phyloP scores from a whole-genome alignment of 2,113 vertebrate genomes.

The Megaptera novaeangliae region DNA sequence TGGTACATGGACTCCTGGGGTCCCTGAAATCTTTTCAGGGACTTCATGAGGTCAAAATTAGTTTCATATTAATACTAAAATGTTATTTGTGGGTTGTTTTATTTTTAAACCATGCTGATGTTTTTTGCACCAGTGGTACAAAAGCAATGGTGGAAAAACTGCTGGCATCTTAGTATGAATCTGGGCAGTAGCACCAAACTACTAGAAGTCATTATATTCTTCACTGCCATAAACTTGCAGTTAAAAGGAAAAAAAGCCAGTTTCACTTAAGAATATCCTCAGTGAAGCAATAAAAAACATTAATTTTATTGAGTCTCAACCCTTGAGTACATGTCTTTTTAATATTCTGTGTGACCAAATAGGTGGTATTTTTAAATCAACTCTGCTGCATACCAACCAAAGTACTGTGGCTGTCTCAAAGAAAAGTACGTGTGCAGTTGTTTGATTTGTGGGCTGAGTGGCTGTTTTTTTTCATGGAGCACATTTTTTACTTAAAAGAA shows the following conservation, averaged over 20 bases:
- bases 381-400: neutral
- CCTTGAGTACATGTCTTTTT: neutral
- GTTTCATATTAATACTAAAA: neutral
- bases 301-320: neutral
- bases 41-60: neutral
- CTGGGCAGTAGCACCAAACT: neutral
- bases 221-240: neutral
- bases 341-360: neutral
- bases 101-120: neutral
- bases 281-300: neutral
- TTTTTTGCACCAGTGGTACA: neutral
- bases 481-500: neutral
- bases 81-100: neutral
- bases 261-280: constrained; percentile 33
- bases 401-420: neutral
- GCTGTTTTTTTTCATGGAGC: neutral
- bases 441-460: neutral
- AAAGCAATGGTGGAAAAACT: neutral
- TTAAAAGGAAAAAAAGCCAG: neutral
- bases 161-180: neutral
- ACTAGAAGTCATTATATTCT: neutral
- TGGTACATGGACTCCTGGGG: neutral
- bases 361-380: neutral
- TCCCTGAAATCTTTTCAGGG: neutral
- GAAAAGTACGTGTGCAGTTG: neutral